phyloP scores from a whole-genome alignment of 2,113 vertebrate genomes.

The Brachionichthys hirsutus region DNA sequence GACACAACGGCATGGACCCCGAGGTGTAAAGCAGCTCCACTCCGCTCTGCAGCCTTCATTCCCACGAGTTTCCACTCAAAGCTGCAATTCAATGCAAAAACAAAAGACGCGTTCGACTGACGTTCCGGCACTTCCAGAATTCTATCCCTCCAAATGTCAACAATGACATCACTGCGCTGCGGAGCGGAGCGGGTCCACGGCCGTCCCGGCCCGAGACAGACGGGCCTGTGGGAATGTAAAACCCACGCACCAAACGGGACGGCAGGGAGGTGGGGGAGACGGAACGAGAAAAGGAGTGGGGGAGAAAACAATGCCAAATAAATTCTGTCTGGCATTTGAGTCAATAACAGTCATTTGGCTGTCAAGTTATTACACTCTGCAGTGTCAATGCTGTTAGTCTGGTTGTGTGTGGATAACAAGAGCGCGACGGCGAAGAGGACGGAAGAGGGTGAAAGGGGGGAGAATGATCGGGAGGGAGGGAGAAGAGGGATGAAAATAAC shows the following conservation, averaged over 20 bases:
- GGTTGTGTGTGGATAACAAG: conserved; percentile 29
- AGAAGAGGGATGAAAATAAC: conserved; percentile 40
- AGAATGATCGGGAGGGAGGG: conserved; percentile 33
- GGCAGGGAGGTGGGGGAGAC: conserved; percentile 26
- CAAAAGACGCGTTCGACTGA: conserved; percentile 1
- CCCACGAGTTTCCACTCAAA: conserved; percentile 24
- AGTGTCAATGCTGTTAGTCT: conserved; percentile 60
- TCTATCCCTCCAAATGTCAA: conserved; percentile 32
- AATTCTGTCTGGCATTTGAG: conserved; percentile 55
- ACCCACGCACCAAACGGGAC: conserved; percentile 45
- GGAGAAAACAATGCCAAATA: conserved; percentile 13
- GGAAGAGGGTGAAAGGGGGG: conserved; percentile 18
- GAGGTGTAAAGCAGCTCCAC: too few relatives aligned
- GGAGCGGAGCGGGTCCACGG: conserved; percentile 27
- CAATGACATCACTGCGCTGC: conserved; percentile 33
- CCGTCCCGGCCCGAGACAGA: conserved; percentile 41
- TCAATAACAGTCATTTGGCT: conserved; percentile 56
- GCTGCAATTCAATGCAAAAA: conserved; percentile 11
- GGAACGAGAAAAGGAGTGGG: conserved; percentile 8
- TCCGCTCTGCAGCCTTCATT: neutral
- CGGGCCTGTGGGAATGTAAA: conserved; percentile 37
- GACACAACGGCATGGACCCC: too few relatives aligned
- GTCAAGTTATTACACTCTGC: conserved; percentile 55
- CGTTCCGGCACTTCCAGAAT: conserved; percentile 18
- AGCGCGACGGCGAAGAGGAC: conserved; percentile 27